These are phyloP conservation scores for Porites divaricata DNA, from an alignment of 92 coral and sea anemone species.

Conservation along the genomic window DNA sequence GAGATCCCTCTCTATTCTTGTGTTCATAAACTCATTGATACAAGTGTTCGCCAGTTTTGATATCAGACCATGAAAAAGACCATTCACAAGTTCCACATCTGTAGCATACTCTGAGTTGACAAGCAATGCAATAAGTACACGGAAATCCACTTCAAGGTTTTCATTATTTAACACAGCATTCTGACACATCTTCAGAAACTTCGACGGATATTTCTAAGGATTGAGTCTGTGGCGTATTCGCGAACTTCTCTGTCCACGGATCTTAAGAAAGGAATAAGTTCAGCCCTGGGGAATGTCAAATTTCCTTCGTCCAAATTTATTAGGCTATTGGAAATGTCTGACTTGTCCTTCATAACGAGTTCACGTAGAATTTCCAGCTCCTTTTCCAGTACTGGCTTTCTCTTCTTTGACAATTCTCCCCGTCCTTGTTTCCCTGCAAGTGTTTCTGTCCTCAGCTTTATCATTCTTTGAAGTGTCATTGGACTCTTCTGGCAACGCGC, in stretches of 20 bases:
- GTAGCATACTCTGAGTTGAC: background rate
- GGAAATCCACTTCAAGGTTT: background rate
- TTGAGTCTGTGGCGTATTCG: slow-evolving; percentile 12
- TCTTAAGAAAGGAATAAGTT: slow-evolving; percentile 20
- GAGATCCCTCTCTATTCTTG: too few species aligned
- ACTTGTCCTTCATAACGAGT: slow-evolving; percentile 15
- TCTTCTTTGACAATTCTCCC: slow-evolving; percentile 3
- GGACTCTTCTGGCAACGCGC: slow-evolving; percentile 3
- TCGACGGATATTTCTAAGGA: slow-evolving; percentile 16
- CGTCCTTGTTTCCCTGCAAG: slow-evolving; percentile 9
- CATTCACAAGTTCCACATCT: slow-evolving; percentile 3
- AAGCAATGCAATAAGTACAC: background rate
- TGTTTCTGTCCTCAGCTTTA: slow-evolving; percentile 44
- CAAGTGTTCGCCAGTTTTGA: too few species aligned
- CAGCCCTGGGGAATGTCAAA: slow-evolving; percentile 23
- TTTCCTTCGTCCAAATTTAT: slow-evolving; percentile 33
- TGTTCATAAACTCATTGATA: too few species aligned
- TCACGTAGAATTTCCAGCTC: slow-evolving; percentile 25
- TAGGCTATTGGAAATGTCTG: slow-evolving; percentile 17
- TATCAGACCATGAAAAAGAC: slow-evolving; percentile 21
- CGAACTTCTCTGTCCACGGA: slow-evolving; percentile 41
- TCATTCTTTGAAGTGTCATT: slow-evolving; percentile 42
- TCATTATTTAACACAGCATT: too few species aligned
- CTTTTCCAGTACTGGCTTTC: slow-evolving; percentile 8
- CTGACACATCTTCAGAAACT: slow-evolving; percentile 5